Conservation (phyloP, 1,140 invertebrate genomes). For the Stratiolaelaps scimitus region DNA sequence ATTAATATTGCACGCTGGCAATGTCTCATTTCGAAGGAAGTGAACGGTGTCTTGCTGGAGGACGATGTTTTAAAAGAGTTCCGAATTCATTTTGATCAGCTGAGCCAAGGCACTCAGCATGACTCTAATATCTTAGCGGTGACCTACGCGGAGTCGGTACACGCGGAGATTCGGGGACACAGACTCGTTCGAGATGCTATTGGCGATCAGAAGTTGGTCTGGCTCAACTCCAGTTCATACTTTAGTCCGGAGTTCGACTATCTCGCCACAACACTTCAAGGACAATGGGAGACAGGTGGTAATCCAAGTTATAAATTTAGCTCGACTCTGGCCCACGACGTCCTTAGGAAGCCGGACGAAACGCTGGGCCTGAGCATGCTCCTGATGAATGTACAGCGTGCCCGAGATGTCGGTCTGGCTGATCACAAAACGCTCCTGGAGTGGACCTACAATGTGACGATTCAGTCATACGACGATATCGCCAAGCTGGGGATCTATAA, state of each 20-base stretch:
- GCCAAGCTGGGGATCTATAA: background rate
- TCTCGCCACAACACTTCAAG: background rate
- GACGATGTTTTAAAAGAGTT: background rate
- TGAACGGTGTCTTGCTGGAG: background rate
- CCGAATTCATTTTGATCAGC: slow-evolving; percentile 5
- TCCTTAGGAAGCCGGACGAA: background rate
- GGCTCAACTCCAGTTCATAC: background rate
- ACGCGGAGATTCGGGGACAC: background rate
- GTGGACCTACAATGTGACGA: background rate
- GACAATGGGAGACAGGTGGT: background rate
- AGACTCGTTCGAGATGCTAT: background rate
- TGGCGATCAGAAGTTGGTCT: background rate
- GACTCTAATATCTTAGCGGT: background rate
- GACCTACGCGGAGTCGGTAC: background rate
- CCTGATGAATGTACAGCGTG: slow-evolving; percentile 1
- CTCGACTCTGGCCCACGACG: background rate
- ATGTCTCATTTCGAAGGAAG: background rate
- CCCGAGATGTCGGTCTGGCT: background rate
- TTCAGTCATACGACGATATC: background rate
- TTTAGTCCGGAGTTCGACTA: background rate
- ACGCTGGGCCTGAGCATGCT: background rate
- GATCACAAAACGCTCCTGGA: background rate
- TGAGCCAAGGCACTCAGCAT: background rate
- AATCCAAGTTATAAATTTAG: background rate
- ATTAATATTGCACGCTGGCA: background rate